These are phyloP conservation scores for Carapus acus DNA, from an alignment of 2,797 vertebrate species.

Conservation along the genomic window DNA sequence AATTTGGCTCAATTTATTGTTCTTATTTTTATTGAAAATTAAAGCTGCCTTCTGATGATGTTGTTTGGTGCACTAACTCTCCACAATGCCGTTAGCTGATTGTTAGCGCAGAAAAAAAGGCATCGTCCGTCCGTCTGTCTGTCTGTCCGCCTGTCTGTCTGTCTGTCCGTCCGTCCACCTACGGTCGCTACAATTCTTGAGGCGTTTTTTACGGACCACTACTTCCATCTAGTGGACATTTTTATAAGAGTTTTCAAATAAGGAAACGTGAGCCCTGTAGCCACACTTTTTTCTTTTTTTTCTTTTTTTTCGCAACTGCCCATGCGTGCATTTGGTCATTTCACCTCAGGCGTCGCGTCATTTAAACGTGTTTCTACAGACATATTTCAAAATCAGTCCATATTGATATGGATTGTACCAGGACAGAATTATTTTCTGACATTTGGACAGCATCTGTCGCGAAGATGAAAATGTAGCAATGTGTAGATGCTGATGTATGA, in stretches of 20 bases:
- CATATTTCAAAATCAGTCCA: no score
- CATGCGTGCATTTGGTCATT: conserved; percentile 10
- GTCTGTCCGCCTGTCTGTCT: background rate
- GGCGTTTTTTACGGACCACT: no score
- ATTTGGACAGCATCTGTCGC: background rate
- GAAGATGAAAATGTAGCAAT: no score
- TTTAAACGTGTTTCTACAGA: background rate
- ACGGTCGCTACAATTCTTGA: background rate
- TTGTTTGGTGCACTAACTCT: no score
- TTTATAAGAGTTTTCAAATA: no score
- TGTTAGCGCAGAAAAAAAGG: no score
- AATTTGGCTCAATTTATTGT: no score
- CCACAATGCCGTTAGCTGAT: no score
- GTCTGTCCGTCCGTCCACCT: conserved; percentile 1
- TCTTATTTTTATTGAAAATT: no score
- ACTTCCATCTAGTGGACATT: conserved; percentile 51
- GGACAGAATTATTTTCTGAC: background rate
- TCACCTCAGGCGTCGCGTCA: background rate
- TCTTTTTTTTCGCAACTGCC: background rate
- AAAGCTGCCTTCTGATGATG: no score
- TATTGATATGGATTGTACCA: background rate
- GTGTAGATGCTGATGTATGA: background rate
- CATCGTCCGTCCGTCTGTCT: background rate
- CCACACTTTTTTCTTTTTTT: background rate
- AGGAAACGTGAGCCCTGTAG: no score